Evolutionary conservation across 2,888 invertebrate species (phyloP).

Genomic region (Adelognathus sp.): DNA sequence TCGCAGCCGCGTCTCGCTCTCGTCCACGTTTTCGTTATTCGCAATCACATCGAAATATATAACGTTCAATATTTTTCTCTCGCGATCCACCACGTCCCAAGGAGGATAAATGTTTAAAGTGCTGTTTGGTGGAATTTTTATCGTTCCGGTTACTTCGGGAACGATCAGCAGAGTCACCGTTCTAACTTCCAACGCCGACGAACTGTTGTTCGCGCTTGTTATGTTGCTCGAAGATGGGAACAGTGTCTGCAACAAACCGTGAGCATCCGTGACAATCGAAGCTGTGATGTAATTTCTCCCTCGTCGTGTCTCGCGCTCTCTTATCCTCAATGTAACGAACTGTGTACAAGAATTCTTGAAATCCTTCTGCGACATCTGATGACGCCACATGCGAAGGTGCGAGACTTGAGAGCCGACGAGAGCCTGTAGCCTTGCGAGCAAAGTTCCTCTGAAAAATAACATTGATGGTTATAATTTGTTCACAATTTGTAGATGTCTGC

Average conservation of each 20-base stretch:
- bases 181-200: not conserved
- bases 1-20: not conserved
- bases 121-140: conserved; percentile 61
- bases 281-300: conserved; percentile 68
- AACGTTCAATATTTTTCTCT: conserved; percentile 62
- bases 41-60: conserved; percentile 65
- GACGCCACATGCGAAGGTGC: conserved; percentile 72
- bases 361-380: conserved; percentile 65
- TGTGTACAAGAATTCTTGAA: conserved; percentile 52
- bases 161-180: conserved; percentile 65
- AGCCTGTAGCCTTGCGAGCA: conserved; percentile 67
- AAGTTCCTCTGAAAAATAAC: conserved; percentile 66
- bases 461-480: not conserved
- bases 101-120: conserved; percentile 71
- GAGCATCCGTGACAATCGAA: conserved; percentile 65
- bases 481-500: too few relatives aligned
- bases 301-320: conserved; percentile 55
- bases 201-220: not conserved
- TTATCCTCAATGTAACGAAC: conserved; percentile 65
- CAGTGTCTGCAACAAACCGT: conserved; percentile 61
- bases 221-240: not conserved
- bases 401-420: conserved; percentile 67
- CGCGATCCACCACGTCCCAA: conserved; percentile 69
- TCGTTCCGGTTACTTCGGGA: conserved; percentile 68
- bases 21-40: not conserved